Base-by-base conservation (phyloP, 92 coral and sea anemone species). In the Phymanthus crucifer region DNA sequence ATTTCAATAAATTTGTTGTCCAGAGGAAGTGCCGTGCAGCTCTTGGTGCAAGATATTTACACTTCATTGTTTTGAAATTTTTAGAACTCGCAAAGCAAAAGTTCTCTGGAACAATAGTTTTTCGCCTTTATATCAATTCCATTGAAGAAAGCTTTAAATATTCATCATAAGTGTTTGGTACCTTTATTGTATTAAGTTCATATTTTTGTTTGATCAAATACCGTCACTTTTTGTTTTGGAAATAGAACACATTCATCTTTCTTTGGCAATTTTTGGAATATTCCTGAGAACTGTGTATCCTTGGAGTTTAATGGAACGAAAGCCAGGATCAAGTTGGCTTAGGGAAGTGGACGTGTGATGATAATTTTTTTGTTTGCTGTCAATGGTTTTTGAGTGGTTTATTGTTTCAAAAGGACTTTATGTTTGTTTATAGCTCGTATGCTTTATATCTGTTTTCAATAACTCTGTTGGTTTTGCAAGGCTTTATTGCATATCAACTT, bases 61-160 rank as follows among this genome's bases (percentile, higher is more conserved):
- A 3, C 6, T 9, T 18, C 8, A 24, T 61, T 61, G 68, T 61
- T 61, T 61, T 61, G 68, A 5, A 11, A 61, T 61, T 54, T n/a
- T 50, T 54, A 21, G 64, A 21, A 54, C 6, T 21, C 27, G 64
- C n/a, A 8, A 23, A 54, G 33, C 68, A 29, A 61, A 61, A 9
- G 11, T 27, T 24, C 33, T 50, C 26, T 21, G 21, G 27, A 34
- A 46, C 71, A 76, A 77, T 70, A 77, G 72, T 24, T 43, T 69
- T 61, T 38, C 38, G 34, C 37, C 70, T 65, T 77, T 61, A 32
- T 69, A 64, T 27, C 40, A 43, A 31, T 16, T 70, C 73, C 54
- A 77, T 61, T 77, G 56, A 43, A 61, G 57, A 43, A 77, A 66
- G 72, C 46, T 77, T 77, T 40, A 58, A 77, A n/a, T 61, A 77